Evolutionary conservation across 2,113 vertebrate species (phyloP).

Genomic region (Pollimyrus isidori): DNA sequence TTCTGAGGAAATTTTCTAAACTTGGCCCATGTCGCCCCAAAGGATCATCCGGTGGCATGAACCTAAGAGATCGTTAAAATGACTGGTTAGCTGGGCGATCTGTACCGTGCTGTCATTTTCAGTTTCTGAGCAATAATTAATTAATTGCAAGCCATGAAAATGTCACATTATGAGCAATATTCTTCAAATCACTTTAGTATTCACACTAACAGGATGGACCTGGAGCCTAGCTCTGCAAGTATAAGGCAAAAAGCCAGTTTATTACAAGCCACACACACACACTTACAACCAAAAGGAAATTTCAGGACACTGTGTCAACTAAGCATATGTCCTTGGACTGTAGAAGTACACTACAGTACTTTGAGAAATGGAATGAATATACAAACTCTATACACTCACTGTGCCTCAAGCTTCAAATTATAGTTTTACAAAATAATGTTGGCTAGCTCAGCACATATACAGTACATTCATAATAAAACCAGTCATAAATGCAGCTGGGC

Average conservation of each 20-base stretch:
- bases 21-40: slow-evolving; percentile 93
- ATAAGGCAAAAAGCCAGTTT: background rate
- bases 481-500: background rate
- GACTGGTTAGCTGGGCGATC: background rate
- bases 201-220: background rate
- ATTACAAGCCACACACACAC: background rate
- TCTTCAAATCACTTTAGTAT: background rate
- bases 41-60: slow-evolving; percentile 98
- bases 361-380: background rate
- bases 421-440: background rate
- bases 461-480: background rate
- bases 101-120: background rate
- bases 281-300: background rate
- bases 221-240: background rate
- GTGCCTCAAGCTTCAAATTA: background rate
- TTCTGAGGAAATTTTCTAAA: slow-evolving; percentile 94
- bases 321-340: background rate
- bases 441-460: background rate
- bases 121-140: background rate
- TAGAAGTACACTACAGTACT: background rate
- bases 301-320: background rate
- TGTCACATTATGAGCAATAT: background rate
- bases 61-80: slow-evolving; percentile 55
- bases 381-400: background rate
- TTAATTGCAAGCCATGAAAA: background rate